phyloP scores from a whole-genome alignment of 2,797 vertebrate species.

The Taenioides sp. region DNA sequence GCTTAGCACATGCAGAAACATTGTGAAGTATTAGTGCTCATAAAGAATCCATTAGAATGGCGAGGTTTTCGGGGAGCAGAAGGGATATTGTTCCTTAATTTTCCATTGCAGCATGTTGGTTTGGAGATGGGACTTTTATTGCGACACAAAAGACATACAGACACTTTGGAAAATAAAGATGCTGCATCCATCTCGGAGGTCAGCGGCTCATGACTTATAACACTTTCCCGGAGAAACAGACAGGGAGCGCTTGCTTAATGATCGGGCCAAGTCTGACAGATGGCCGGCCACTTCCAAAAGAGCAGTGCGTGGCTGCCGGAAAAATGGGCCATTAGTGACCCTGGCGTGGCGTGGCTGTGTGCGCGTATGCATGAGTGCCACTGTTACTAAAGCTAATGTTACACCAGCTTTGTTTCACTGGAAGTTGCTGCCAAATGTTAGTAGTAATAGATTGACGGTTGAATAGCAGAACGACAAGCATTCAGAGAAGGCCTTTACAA shows the following conservation, averaged over 20 bases:
- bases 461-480: slow-evolving; percentile 55
- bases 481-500: slow-evolving; percentile 51
- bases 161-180: slow-evolving; percentile 5
- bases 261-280: slow-evolving; percentile 77
- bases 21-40: slow-evolving; percentile 52
- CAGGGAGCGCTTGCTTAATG: slow-evolving; percentile 69
- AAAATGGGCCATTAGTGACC: slow-evolving; percentile 67
- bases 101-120: slow-evolving; percentile 27
- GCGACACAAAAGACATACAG: slow-evolving; percentile 12
- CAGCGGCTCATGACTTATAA: slow-evolving; percentile 31
- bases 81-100: slow-evolving; percentile 47
- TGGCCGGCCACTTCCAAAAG: slow-evolving; percentile 76
- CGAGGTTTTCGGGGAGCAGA: slow-evolving; percentile 50
- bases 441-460: slow-evolving; percentile 43
- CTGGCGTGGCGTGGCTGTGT: slow-evolving; percentile 45
- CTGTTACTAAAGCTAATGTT: slow-evolving; percentile 54
- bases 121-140: slow-evolving; percentile 27
- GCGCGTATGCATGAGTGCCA: slow-evolving; percentile 43
- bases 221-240: slow-evolving; percentile 26
- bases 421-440: slow-evolving; percentile 46
- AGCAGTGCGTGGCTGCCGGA: slow-evolving; percentile 64
- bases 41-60: slow-evolving; percentile 63
- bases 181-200: slow-evolving; percentile 43
- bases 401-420: slow-evolving; percentile 47
- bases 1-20: slow-evolving; percentile 47